phyloP scores from a whole-genome alignment of 2,113 vertebrate species.

The Pycnonotus jocosus region DNA sequence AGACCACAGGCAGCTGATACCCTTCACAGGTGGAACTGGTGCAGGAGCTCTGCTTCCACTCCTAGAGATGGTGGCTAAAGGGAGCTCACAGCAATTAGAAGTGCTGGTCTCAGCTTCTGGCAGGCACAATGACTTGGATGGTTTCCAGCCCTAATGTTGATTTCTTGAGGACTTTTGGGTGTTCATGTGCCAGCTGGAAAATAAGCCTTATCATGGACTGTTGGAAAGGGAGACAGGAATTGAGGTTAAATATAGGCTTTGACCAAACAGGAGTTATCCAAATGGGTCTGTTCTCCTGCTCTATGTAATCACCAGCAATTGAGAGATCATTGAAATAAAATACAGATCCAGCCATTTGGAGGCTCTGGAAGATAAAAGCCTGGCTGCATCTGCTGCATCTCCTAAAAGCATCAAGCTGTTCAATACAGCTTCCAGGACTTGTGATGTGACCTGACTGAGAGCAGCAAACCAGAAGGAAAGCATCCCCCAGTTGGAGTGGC shows the following conservation, averaged over 20 bases:
- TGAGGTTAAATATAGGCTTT: neutral
- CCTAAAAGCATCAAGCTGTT: neutral
- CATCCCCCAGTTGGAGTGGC: neutral
- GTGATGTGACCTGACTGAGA: neutral
- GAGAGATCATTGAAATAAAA: neutral
- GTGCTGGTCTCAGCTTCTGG: neutral
- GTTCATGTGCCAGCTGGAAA: neutral
- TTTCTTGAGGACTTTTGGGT: neutral
- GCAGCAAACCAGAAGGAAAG: neutral
- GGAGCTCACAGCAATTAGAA: neutral
- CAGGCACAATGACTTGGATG: neutral
- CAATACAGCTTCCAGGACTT: neutral
- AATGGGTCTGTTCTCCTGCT: neutral
- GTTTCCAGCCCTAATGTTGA: neutral
- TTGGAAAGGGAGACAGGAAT: neutral
- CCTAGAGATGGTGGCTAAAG: neutral
- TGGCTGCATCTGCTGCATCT: neutral
- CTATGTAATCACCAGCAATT: neutral
- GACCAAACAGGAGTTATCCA: neutral
- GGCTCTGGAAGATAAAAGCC: neutral
- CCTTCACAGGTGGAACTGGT: rapidly evolving
- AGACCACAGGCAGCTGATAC: neutral
- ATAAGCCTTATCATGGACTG: neutral
- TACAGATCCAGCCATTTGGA: neutral
- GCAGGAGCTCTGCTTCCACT: neutral